Base-by-base conservation (phyloP, 2,888 invertebrate species). In the Idaea straminata region DNA sequence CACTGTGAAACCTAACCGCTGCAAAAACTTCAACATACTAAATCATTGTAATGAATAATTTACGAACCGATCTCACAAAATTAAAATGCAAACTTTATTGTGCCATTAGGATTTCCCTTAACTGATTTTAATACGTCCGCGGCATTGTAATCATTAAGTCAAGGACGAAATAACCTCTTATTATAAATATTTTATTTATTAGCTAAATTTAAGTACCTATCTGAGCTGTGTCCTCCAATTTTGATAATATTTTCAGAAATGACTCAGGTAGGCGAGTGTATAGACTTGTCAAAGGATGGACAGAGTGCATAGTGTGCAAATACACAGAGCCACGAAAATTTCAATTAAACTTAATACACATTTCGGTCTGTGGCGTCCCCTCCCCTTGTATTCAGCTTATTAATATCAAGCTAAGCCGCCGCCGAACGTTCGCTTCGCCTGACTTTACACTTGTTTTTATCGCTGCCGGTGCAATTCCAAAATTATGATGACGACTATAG, bases 281-380 rank as follows among this genome's bases (percentile, higher is more conserved):
- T 80, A 77, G 79, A 66, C 70, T 77, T 78, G 78, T 77, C 72
- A 69, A 67, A 75, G 66, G 67, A 75, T 77, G 69, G 25, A 25
- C 25, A 25, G 25, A 1, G 2, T 25, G 25, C 25, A 3, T 25
- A 25, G 25, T 25, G 25, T 25, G 25, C 25, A 25, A 25, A 25
- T 25, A 25, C 25, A 3, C 25, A 25, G 25, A 86, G 79, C 85
- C 85, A 84, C 88, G 81, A 88, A 90, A 89, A 88, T 89, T 88
- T 89, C 89, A 90, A 89, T 91, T 87, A 88, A 86, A 67, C 84
- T 88, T 84, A 87, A 88, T 89, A 87, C 88, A 88, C 83, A 86
- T 87, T 86, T 84, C 82, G 76, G 77, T 67, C 73, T 69, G 67
- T 71, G 71, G 65, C 68, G 64, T 66, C 64, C 71, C 75, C 72